Conservation (phyloP, 2,888 invertebrate genomes). For the Leptogaster cylindrica region DNA sequence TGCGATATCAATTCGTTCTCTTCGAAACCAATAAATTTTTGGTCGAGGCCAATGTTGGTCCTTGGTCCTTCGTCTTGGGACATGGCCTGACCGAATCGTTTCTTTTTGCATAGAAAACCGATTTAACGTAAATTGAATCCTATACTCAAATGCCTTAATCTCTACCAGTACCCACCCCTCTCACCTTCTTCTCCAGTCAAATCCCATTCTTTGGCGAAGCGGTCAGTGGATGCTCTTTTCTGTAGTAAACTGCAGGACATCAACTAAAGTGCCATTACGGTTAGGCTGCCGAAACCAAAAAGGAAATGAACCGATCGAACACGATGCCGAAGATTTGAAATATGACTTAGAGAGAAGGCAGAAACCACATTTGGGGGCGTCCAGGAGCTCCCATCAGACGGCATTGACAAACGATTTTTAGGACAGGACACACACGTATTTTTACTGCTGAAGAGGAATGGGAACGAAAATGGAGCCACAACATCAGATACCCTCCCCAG, state of each 20-base stretch:
- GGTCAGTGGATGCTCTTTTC: background rate
- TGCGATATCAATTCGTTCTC: slow-evolving; percentile 37
- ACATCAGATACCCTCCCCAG: no score
- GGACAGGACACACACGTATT: no score
- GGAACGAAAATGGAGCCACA: no score
- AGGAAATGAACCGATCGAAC: slow-evolving; percentile 44
- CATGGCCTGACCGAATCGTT: slow-evolving; percentile 17
- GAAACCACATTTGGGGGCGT: background rate
- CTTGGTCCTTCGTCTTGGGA: slow-evolving; percentile 30
- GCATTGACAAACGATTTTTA: slow-evolving; percentile 35
- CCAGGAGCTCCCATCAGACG: slow-evolving; percentile 7
- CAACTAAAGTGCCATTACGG: slow-evolving; percentile 42
- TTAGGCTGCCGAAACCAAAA: slow-evolving; percentile 30
- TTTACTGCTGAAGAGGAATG: no score
- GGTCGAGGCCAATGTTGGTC: slow-evolving; percentile 23
- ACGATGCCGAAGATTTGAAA: slow-evolving; percentile 37
- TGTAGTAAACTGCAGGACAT: slow-evolving; percentile 35
- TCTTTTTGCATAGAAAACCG: slow-evolving; percentile 46
- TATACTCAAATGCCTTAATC: no score
- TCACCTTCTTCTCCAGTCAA: no score
- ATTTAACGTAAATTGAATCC: slow-evolving; percentile 47
- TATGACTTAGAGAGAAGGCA: slow-evolving; percentile 29
- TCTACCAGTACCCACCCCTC: no score
- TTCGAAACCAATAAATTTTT: slow-evolving; percentile 34
- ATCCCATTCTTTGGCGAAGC: slow-evolving; percentile 33